Percentiles rank a stretch among this genome's conserved stretches.
These are phyloP conservation scores for Parauchenoglanis punctatus DNA, from an alignment of 2,797 vertebrate species.

Conservation along the genomic window DNA sequence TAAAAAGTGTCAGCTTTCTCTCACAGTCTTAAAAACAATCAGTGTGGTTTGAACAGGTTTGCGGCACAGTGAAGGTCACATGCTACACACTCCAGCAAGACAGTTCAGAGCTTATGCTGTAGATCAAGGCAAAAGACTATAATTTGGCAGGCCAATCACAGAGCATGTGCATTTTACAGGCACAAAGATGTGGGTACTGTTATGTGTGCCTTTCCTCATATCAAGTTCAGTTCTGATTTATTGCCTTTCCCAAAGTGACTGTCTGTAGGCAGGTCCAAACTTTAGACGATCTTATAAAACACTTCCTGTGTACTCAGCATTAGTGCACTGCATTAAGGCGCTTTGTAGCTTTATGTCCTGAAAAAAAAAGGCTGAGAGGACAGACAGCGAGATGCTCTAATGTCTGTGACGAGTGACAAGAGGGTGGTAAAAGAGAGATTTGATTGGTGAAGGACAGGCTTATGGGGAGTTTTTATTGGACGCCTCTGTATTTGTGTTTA, in stretches of 20 bases:
- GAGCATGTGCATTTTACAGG: constrained; percentile 7
- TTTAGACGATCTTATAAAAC: constrained; percentile 72
- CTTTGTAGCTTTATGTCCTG: constrained; percentile 70
- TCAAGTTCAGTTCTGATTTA: constrained; percentile 30
- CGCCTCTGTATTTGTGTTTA: constrained; percentile 75
- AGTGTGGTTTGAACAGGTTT: background rate
- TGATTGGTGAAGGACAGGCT: constrained; percentile 73
- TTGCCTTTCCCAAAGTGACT: constrained; percentile 64
- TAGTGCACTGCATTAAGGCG: constrained; percentile 75
- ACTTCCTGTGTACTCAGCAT: constrained; percentile 59
- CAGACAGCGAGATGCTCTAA: constrained; percentile 46
- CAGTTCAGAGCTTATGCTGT: constrained; percentile 5
- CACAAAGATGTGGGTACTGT: background rate
- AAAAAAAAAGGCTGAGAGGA: constrained; percentile 47
- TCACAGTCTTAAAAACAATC: background rate
- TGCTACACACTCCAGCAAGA: background rate
- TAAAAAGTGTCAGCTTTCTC: background rate
- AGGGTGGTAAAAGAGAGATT: constrained; percentile 31
- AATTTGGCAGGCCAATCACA: constrained; percentile 8
- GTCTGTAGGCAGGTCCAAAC: constrained; percentile 66
- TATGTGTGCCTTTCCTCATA: background rate
- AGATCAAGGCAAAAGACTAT: constrained; percentile 9
- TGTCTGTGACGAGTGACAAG: constrained; percentile 40
- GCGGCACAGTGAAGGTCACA: background rate
- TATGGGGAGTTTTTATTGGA: constrained; percentile 74